Evolutionary conservation across 1,140 invertebrate genomes (phyloP).

Genomic region (Orchesella cincta): DNA sequence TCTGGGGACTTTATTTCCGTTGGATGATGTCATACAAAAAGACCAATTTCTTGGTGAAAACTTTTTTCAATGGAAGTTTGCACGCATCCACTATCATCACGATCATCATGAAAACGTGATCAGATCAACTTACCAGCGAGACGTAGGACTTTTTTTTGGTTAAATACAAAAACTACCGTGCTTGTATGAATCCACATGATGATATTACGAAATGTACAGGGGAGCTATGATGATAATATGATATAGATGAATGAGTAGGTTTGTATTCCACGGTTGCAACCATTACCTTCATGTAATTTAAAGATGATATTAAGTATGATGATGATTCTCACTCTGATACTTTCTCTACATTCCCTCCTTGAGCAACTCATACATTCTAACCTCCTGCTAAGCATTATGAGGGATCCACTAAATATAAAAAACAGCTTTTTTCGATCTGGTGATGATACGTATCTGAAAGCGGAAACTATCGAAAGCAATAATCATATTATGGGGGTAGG

Average conservation of each 20-base stretch:
- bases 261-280: not conserved
- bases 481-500: not conserved
- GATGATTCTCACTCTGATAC: constrained; percentile 2
- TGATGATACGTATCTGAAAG: not conserved
- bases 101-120: not conserved
- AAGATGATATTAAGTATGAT: not conserved
- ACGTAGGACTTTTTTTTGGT: too few species aligned
- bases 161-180: too few species aligned
- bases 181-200: not conserved
- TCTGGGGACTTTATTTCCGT: too few species aligned
- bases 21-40: too few species aligned
- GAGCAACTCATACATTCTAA: not conserved
- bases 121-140: not conserved
- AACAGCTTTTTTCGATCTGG: not conserved
- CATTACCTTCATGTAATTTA: not conserved
- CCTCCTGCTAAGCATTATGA: not conserved
- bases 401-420: not conserved
- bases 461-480: not conserved
- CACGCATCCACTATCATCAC: not conserved
- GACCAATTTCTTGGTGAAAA: not conserved
- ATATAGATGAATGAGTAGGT: too few species aligned
- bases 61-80: not conserved
- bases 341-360: not conserved
- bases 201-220: not conserved
- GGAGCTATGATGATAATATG: not conserved